phyloP scores from a whole-genome alignment of 2,797 vertebrate genomes.

The Neoniphon sammara region DNA sequence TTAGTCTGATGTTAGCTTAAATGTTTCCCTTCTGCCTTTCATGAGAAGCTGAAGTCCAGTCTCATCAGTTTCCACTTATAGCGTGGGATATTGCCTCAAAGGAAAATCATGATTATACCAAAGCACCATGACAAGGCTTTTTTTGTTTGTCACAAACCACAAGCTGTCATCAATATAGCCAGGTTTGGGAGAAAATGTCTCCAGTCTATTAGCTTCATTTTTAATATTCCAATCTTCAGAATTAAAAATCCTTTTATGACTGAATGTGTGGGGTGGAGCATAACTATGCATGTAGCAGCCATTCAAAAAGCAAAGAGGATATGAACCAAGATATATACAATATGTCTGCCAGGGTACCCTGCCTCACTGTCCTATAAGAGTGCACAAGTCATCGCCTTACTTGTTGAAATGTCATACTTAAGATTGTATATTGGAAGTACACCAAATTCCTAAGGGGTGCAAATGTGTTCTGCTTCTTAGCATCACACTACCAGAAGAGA shows the following conservation, averaged over 20 bases:
- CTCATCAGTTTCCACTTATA: conserved; percentile 51
- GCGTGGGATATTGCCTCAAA: conserved; percentile 1
- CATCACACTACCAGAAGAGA: conserved; percentile 28
- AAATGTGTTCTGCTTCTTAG: conserved; percentile 4
- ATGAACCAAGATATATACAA: background rate
- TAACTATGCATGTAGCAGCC: background rate
- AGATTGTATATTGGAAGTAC: background rate
- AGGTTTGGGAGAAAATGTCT: conserved; percentile 8
- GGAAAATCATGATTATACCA: background rate
- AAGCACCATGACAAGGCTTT: conserved; percentile 14
- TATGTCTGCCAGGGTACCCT: background rate
- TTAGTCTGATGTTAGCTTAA: conserved; percentile 53
- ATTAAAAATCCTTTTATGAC: too few species aligned
- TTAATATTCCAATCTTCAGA: conserved; percentile 10
- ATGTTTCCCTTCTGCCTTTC: conserved; percentile 47
- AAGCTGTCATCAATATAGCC: conserved; percentile 13
- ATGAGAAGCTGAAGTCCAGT: conserved; percentile 52
- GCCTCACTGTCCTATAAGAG: background rate
- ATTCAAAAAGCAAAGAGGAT: background rate
- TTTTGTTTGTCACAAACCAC: conserved; percentile 37
- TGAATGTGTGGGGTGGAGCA: too few species aligned
- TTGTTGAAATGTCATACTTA: conserved; percentile 6
- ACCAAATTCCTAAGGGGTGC: conserved; percentile 2
- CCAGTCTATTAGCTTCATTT: conserved; percentile 10
- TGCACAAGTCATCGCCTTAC: background rate